A percentile compares a stretch with the other conserved stretches of the same genome.
These are phyloP conservation scores for Zaprionus africanus DNA, from an alignment of 1,140 invertebrate species.

Conservation along the genomic window DNA sequence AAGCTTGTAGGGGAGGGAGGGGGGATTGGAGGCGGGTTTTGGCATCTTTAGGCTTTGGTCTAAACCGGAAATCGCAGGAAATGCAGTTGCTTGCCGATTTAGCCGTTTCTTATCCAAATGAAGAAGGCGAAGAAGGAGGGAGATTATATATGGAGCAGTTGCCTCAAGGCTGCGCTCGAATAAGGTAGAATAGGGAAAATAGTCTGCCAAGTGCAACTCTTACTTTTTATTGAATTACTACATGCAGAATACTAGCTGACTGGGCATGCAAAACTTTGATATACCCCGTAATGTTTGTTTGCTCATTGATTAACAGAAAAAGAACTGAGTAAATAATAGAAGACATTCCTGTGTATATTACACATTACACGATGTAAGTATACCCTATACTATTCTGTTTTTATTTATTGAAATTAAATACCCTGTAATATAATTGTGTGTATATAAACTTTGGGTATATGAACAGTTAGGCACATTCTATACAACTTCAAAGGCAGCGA, in stretches of 20 bases:
- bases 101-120: constrained; percentile 34
- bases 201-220: constrained; percentile 15
- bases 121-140: not conserved
- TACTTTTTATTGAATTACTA: not conserved
- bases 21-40: too few relatives aligned
- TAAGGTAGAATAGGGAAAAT: not conserved
- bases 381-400: not conserved
- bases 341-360: not conserved
- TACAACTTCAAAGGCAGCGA: not conserved
- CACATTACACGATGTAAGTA: not conserved
- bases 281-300: not conserved
- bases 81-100: constrained; percentile 40
- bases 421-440: not conserved
- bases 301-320: too few relatives aligned
- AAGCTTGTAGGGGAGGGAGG: not conserved
- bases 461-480: not conserved
- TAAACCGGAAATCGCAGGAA: constrained; percentile 41
- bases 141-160: not conserved
- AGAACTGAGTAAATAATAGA: too few relatives aligned
- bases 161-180: not conserved
- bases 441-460: not conserved
- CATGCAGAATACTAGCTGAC: not conserved
- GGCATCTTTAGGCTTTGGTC: constrained; percentile 5
- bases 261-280: not conserved
- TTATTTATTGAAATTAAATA: not conserved